A percentile compares a stretch with the other conserved stretches of the same genome.
Conservation (phyloP, 2,888 invertebrate species). For the Rhyacophila evoluta region DNA sequence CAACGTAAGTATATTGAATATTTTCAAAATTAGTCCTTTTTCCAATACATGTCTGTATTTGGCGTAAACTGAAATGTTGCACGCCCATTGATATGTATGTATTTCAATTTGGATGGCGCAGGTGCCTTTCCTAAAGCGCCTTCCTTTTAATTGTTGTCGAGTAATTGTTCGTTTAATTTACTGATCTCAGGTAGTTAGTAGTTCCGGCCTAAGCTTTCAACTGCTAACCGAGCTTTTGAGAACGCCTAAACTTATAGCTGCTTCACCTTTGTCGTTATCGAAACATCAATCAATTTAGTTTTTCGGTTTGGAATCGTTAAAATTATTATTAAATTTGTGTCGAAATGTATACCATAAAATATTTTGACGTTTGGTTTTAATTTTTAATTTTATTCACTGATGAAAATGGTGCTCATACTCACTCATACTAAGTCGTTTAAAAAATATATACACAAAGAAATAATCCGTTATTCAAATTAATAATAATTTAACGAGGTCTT, state of each 20-base stretch:
- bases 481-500: too few relatives aligned
- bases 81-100: slow-evolving; percentile 10
- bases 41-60: background rate
- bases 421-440: too few relatives aligned
- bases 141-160: slow-evolving; percentile 45
- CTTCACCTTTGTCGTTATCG: background rate
- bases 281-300: background rate
- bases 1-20: too few relatives aligned
- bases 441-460: too few relatives aligned
- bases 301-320: background rate
- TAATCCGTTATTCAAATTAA: too few relatives aligned
- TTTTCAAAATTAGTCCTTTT: background rate
- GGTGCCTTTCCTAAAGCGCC: slow-evolving; percentile 35
- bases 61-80: background rate
- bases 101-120: slow-evolving; percentile 38
- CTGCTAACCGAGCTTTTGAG: background rate
- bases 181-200: slow-evolving; percentile 5
- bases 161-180: slow-evolving; percentile 41
- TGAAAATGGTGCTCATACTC: too few relatives aligned
- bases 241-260: background rate
- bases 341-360: background rate
- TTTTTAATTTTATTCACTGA: too few relatives aligned
- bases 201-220: slow-evolving; percentile 18
- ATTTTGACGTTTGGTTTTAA: background rate
- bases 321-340: background rate